Evolutionary conservation across 2,888 invertebrate species (phyloP), one percentile per base, ranked within the genome.

Genomic region (Cryptus armator): DNA sequence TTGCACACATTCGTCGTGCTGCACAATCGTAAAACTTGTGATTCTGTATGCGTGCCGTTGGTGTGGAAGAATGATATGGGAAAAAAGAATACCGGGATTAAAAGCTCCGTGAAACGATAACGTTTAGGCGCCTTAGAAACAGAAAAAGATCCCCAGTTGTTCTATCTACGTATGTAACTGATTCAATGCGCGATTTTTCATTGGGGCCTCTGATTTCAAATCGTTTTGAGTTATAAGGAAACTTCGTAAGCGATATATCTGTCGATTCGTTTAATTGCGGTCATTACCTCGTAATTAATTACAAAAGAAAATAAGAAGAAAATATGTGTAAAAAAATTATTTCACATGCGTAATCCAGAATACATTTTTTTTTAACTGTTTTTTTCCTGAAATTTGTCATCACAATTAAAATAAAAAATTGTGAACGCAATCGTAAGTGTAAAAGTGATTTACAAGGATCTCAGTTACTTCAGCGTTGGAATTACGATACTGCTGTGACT

Each of bases 1-100:
- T 19, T 51, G 53, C 53, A 12, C 70, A 53, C 70, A 43, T 53
- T 16, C 53, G 51, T 71, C 37, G 37, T 32, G 37, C 51, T 53
- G 37, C 51, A 56, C 19, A 10, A 56, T 56, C 53, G 53, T 56
- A 9, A 24, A 19, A 53, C 16, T 19, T 53, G 9, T 1, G 53
- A 14, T 24, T 24, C 29, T 29, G 37, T 12, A 5, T 29, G 29
- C 24, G 59, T 10, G 10, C 24, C 24, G 12, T 6, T 1, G 59
- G 59, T 59, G 12, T 56, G 24, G 56, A 24, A 56, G 56, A 56
- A 56, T 24, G 9, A 56, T 24, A 19, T 56, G 9, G 48, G 48
- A 1, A 48, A n/a, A 48, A 56, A 24, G 56, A 19, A 19, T 5
- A 10, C 56, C 12, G 48, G 37, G 37, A 37, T 37, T 48, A 12